These are phyloP conservation scores for Onychostruthus taczanowskii DNA, from an alignment of 2,113 vertebrate species.

Conservation along the genomic window DNA sequence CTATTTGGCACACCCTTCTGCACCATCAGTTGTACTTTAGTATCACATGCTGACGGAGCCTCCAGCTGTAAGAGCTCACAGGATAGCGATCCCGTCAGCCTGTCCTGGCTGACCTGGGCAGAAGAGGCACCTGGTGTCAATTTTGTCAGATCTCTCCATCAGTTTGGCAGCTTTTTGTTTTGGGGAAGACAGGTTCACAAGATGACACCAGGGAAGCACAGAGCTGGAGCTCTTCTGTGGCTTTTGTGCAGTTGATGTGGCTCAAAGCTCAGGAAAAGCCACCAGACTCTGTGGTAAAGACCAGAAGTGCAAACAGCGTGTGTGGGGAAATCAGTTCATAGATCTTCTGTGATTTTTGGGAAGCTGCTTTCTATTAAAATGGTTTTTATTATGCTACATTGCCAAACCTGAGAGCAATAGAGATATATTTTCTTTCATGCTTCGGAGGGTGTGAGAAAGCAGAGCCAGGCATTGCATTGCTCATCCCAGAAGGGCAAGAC, in stretches of 20 bases:
- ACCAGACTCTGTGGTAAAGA: background rate
- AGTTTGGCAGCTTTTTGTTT: background rate
- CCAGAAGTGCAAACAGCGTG: background rate
- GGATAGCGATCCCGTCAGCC: background rate
- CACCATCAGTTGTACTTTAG: background rate
- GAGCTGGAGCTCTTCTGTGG: background rate
- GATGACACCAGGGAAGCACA: background rate
- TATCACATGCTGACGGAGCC: background rate
- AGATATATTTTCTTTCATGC: background rate
- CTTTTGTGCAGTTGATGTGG: background rate
- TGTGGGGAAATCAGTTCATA: background rate
- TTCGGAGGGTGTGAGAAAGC: background rate
- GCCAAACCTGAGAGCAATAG: background rate
- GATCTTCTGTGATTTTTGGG: background rate
- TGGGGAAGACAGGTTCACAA: background rate
- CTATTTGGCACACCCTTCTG: background rate
- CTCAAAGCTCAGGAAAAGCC: background rate
- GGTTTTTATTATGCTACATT: background rate
- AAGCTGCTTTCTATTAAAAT: conserved; percentile 15
- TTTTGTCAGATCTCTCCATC: background rate
- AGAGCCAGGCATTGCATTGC: background rate
- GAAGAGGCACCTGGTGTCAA: background rate
- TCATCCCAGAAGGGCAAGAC: background rate
- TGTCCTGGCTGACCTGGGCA: background rate
- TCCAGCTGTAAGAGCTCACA: background rate